Percentiles rank a stretch among this genome's conserved stretches.
Conservation (phyloP, 2,113 vertebrate species). For the Perccottus glenii region DNA sequence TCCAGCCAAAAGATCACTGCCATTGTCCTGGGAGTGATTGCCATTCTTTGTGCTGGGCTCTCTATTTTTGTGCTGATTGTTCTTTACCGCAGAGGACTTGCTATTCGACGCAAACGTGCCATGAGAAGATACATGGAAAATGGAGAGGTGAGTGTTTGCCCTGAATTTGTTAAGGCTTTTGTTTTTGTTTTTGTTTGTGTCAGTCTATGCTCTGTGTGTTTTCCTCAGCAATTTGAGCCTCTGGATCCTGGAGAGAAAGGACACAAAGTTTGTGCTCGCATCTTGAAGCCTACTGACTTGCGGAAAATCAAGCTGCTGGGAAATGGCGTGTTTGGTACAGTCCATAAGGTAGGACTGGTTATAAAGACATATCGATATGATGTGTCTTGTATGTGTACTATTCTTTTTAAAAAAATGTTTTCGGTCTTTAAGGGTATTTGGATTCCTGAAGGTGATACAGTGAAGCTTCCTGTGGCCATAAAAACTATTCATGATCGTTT, state of each 20-base stretch:
- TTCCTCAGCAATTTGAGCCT: conserved; percentile 85
- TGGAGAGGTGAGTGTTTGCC: conserved; percentile 79
- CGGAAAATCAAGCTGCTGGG: conserved; percentile 89
- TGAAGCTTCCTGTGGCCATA: conserved; percentile 95
- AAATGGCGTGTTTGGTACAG: conserved; percentile 88
- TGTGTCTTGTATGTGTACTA: too few relatives aligned
- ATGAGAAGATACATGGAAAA: conserved; percentile 93
- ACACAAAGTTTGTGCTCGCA: conserved; percentile 84
- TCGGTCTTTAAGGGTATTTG: conserved; percentile 83
- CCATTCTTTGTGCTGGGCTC: conserved; percentile 74
- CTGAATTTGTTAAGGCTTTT: neutral
- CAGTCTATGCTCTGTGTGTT: neutral
- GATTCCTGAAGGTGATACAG: conserved; percentile 92
- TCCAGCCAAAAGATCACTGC: conserved; percentile 80
- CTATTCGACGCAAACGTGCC: conserved; percentile 90
- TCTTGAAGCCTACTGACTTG: conserved; percentile 87
- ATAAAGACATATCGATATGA: too few relatives aligned
- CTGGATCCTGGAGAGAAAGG: conserved; percentile 89
- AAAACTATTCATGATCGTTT: conserved; percentile 88
- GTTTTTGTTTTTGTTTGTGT: neutral
- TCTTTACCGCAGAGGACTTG: conserved; percentile 88
- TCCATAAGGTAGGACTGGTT: conserved; percentile 85
- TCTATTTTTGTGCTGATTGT: conserved; percentile 80
- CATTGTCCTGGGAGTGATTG: conserved; percentile 83
- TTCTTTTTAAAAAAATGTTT: neutral